phyloP scores from a whole-genome alignment of 2,113 vertebrate genomes.

The Pterocles burchelli region DNA sequence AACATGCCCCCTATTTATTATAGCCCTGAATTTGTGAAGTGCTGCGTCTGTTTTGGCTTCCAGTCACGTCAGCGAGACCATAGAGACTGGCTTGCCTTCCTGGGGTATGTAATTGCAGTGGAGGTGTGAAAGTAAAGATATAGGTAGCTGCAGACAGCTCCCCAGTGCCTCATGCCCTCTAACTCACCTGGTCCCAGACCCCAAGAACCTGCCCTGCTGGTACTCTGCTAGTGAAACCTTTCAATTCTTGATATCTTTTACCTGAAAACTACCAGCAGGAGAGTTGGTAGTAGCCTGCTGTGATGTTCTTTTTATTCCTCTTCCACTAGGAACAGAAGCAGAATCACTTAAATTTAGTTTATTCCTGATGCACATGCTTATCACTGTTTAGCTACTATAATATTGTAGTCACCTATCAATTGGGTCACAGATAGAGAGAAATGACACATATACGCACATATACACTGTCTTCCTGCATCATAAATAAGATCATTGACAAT shows the following conservation, averaged over 20 bases:
- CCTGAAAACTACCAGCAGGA: not conserved
- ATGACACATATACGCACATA: not conserved
- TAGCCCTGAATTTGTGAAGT: not conserved
- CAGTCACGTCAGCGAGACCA: rapidly evolving
- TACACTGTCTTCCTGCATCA: not conserved
- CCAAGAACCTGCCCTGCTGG: not conserved
- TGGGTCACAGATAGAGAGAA: not conserved
- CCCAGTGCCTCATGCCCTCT: not conserved
- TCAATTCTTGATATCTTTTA: not conserved
- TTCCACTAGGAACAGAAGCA: not conserved
- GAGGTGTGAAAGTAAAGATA: not conserved
- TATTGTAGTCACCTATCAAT: not conserved
- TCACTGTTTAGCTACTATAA: not conserved
- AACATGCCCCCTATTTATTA: not conserved
- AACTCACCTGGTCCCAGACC: not conserved
- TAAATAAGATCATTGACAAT: not conserved
- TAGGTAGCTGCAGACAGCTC: not conserved
- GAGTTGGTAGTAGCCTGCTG: not conserved
- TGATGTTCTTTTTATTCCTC: not conserved
- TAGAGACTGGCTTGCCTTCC: not conserved
- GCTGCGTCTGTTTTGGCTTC: not conserved
- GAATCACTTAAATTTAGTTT: not conserved
- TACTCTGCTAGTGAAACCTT: not conserved
- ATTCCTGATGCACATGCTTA: not conserved
- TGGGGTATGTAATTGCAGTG: not conserved